A percentile compares a stretch with the other conserved stretches of the same genome.
phyloP scores from a whole-genome alignment of 2,113 vertebrate species.

The Bubalus kerabau region DNA sequence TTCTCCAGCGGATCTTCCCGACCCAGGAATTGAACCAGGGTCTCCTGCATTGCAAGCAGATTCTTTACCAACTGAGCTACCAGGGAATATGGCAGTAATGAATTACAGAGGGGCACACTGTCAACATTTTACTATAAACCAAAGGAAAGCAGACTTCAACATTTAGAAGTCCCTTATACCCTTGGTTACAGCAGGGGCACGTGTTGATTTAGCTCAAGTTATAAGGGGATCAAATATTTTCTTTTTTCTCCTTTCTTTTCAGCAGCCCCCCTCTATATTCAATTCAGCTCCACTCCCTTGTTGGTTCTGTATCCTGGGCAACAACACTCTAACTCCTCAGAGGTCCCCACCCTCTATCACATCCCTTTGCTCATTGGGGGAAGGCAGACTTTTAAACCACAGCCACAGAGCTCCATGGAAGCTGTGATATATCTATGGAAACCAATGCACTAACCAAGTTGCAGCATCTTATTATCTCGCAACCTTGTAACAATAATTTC shows the following conservation, averaged over 20 bases:
- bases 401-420: background rate
- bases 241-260: background rate
- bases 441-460: background rate
- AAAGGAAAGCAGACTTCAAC: background rate
- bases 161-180: background rate
- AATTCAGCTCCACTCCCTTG: background rate
- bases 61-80: no score
- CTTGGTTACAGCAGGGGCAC: background rate
- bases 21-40: no score
- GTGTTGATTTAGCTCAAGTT: background rate
- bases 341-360: background rate
- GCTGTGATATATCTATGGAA: background rate
- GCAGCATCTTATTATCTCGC: background rate
- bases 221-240: background rate
- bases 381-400: background rate
- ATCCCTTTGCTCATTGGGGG: background rate
- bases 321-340: background rate
- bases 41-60: no score
- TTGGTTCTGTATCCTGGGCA: background rate
- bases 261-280: background rate
- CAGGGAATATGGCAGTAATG: background rate
- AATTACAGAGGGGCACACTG: background rate
- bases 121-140: background rate
- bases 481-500: background rate
- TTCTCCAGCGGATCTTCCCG: no score